Conservation (phyloP, 2,113 vertebrate species). For the Felis chaus region DNA sequence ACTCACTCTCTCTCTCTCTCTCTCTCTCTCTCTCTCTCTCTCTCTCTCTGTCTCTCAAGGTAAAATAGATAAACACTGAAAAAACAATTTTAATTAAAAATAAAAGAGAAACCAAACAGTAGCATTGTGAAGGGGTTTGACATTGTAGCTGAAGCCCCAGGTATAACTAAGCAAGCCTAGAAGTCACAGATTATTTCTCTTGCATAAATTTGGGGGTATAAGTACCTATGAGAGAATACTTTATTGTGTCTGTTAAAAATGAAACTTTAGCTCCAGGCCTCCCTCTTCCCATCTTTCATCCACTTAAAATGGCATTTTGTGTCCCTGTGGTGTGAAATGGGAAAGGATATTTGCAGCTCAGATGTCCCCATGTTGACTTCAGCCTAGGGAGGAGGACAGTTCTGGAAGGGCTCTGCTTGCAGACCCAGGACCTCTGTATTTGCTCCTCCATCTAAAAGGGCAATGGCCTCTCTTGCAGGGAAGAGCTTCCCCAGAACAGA, state of each 20-base stretch:
- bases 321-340: not conserved
- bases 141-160: not conserved
- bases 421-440: not conserved
- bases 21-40: too few relatives aligned
- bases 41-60: too few relatives aligned
- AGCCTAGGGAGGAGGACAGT: not conserved
- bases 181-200: not conserved
- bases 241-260: conserved; percentile 26
- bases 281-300: not conserved
- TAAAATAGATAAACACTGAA: too few relatives aligned
- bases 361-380: not conserved
- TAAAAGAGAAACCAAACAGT: not conserved
- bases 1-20: too few relatives aligned
- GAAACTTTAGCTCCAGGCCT: not conserved
- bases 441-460: not conserved
- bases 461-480: not conserved
- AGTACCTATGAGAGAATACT: not conserved
- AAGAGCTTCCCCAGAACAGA: not conserved
- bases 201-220: too few relatives aligned
- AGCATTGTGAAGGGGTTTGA: not conserved
- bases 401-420: not conserved
- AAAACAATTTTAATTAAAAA: too few relatives aligned
- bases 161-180: not conserved
- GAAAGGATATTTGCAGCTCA: not conserved
- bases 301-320: not conserved